These are phyloP conservation scores for Ecdyonurus torrentis DNA, from an alignment of 2,888 invertebrate species.

Conservation along the genomic window DNA sequence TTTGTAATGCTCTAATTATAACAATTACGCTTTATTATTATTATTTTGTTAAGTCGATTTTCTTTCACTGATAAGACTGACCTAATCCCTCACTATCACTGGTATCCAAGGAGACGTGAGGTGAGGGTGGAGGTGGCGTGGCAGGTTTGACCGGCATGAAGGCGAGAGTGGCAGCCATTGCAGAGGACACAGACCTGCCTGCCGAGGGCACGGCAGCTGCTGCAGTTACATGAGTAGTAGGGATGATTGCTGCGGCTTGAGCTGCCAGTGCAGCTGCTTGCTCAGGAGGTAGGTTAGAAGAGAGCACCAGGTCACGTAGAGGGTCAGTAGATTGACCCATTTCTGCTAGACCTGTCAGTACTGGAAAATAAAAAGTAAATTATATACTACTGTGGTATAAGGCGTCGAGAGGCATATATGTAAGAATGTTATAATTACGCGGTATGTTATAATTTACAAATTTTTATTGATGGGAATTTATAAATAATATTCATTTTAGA, in stretches of 20 bases:
- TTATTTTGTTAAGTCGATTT: neutral
- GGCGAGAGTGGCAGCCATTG: neutral
- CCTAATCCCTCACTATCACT: conserved; percentile 45
- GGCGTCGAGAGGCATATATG: too few species aligned
- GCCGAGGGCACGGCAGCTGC: neutral
- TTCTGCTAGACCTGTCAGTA: neutral
- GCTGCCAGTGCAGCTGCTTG: conserved; percentile 16
- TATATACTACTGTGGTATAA: too few species aligned
- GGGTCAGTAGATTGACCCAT: conserved; percentile 21
- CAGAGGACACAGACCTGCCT: neutral
- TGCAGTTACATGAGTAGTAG: neutral
- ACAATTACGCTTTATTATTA: neutral
- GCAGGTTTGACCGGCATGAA: neutral
- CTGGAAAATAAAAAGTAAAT: too few species aligned
- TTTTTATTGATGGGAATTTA: too few species aligned
- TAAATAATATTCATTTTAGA: too few species aligned
- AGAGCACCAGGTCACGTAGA: conserved; percentile 41
- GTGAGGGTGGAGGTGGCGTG: conserved; percentile 3
- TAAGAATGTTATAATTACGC: too few species aligned
- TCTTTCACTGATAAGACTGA: conserved; percentile 23
- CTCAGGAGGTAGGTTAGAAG: conserved; percentile 32
- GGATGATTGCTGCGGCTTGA: neutral
- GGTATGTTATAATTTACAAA: too few species aligned
- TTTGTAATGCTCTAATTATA: too few species aligned
- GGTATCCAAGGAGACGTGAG: conserved; percentile 25